Evolutionary conservation across 2,113 vertebrate species (phyloP).

Genomic region (Bos javanicus): DNA sequence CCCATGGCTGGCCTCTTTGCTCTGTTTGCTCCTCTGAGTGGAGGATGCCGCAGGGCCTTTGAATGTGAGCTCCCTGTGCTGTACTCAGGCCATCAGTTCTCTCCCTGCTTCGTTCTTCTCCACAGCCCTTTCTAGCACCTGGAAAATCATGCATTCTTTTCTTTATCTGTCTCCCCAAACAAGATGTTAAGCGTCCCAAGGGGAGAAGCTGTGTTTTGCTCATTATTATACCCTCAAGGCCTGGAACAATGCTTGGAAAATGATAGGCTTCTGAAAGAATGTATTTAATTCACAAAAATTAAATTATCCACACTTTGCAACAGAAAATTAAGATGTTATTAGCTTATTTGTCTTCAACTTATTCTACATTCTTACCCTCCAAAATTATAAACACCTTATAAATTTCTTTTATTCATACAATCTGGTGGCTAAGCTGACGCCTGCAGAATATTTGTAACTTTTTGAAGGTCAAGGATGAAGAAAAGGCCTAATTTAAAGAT

Average conservation of each 20-base stretch:
- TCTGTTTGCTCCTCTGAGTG: background rate
- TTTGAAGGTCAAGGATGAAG: background rate
- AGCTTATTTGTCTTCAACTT: background rate
- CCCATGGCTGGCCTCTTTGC: background rate
- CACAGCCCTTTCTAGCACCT: background rate
- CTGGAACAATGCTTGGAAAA: background rate
- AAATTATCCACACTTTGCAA: background rate
- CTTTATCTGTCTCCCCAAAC: background rate
- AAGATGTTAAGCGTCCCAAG: background rate
- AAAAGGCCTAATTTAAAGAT: background rate
- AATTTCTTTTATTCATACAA: background rate
- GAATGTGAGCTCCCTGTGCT: background rate
- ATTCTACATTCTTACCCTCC: background rate
- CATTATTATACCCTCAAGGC: background rate
- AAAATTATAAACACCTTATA: background rate
- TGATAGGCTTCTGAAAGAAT: background rate
- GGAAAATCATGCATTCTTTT: background rate
- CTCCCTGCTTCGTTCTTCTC: background rate
- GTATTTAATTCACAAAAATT: background rate
- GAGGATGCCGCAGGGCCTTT: background rate
- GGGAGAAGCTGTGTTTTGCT: background rate
- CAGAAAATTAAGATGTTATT: background rate
- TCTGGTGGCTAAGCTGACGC: background rate
- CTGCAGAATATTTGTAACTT: background rate
- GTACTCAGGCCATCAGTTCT: rapidly evolving